Conservation (phyloP, 1,140 invertebrate genomes). For the Conopomorpha cramerella region DNA sequence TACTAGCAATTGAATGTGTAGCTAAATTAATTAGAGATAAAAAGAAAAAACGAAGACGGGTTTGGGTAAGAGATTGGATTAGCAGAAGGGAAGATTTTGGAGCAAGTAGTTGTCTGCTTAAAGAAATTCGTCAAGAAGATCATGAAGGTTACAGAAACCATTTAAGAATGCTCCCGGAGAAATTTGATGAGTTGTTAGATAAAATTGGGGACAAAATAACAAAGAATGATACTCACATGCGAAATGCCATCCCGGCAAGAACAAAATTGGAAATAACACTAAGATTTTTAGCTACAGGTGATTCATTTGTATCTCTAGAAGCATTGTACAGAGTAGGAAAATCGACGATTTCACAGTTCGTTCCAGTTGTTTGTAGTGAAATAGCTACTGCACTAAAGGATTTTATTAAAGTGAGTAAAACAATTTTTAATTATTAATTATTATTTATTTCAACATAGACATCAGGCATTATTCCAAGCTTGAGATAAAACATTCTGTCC, state of each 20-base stretch:
- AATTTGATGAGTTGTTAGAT: background rate
- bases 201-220: conserved; percentile 2
- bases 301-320: conserved; percentile 4
- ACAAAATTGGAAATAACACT: conserved; percentile 9
- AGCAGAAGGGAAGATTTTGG: background rate
- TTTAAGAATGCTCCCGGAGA: background rate
- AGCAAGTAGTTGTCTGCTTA: background rate
- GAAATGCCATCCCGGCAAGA: conserved; percentile 10
- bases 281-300: conserved; percentile 11
- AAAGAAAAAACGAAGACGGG: background rate
- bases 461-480: conserved; percentile 2
- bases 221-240: conserved; percentile 10
- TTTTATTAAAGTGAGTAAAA: conserved; percentile 8
- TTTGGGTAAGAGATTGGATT: background rate
- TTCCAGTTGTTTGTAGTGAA: conserved; percentile 10
- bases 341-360: conserved; percentile 7
- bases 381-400: conserved; percentile 10
- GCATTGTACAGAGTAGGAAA: conserved; percentile 11
- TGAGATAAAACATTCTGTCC: background rate
- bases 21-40: background rate
- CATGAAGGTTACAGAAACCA: background rate
- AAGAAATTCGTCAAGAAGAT: background rate
- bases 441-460: background rate
- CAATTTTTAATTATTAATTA: background rate
- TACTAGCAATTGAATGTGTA: background rate